phyloP scores from a whole-genome alignment of 2,113 vertebrate genomes.

The Lepus americanus region DNA sequence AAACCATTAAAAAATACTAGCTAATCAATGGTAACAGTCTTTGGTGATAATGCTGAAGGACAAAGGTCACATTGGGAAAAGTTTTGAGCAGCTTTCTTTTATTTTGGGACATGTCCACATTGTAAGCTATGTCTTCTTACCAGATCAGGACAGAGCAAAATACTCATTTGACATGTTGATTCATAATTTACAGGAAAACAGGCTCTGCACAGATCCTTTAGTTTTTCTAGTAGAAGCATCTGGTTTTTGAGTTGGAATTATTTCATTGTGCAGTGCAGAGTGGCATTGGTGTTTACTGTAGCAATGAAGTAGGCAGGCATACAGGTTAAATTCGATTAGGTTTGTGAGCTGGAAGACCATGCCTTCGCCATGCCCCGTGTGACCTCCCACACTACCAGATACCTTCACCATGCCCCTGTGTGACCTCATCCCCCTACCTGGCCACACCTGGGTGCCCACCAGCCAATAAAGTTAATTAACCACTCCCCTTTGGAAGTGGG shows the following conservation, averaged over 20 bases:
- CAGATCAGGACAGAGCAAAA: not conserved
- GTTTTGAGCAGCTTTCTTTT: not conserved
- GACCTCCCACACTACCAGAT: no score
- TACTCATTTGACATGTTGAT: not conserved
- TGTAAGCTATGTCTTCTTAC: not conserved
- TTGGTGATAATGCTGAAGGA: not conserved
- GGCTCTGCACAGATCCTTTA: not conserved
- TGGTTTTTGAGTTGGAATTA: not conserved
- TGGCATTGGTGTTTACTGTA: not conserved
- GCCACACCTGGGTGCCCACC: no score
- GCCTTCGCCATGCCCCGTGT: no score
- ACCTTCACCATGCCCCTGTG: no score
- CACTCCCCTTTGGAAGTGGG: no score
- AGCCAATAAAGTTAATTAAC: no score
- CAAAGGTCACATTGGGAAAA: not conserved
- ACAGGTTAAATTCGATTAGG: no score
- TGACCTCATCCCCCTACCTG: no score
- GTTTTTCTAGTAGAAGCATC: not conserved
- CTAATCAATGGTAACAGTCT: not conserved
- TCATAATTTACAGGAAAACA: not conserved
- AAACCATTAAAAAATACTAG: not conserved
- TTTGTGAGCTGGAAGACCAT: no score
- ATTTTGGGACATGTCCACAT: not conserved
- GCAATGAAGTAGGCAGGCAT: no score
- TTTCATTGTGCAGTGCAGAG: not conserved